These are phyloP conservation scores for Cynopterus sphinx DNA, from an alignment of 2,797 vertebrate genomes.

Conservation along the genomic window DNA sequence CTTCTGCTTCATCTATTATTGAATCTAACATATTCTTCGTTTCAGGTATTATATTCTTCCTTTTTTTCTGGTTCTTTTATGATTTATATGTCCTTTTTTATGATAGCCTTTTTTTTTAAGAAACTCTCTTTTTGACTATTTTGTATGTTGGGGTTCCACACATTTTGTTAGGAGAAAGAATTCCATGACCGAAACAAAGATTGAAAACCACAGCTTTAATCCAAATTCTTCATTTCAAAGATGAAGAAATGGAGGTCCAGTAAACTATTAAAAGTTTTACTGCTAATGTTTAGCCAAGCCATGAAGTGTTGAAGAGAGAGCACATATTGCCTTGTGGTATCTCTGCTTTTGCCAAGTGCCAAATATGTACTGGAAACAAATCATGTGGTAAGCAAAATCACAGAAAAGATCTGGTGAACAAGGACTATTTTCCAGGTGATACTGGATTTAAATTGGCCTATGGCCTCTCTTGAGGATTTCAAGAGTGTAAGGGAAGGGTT, in stretches of 20 bases:
- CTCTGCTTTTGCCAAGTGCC: neutral
- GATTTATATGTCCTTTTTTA: too few species aligned
- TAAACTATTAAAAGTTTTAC: neutral
- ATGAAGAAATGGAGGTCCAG: neutral
- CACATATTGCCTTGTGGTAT: neutral
- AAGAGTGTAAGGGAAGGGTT: neutral
- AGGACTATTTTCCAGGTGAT: neutral
- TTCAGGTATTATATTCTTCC: too few species aligned
- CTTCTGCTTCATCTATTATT: too few species aligned
- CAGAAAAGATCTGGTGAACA: neutral
- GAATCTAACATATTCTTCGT: too few species aligned
- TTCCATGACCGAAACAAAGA: constrained; percentile 2
- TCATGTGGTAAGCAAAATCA: neutral
- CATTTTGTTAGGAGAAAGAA: neutral
- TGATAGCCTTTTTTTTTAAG: neutral
- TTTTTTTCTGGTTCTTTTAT: too few species aligned
- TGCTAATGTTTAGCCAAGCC: neutral
- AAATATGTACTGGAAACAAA: neutral
- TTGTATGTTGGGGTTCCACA: neutral
- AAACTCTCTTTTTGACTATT: neutral
- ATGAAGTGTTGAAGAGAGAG: neutral
- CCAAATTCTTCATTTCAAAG: constrained; percentile 38
- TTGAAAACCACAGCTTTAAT: neutral
- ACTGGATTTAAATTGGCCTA: neutral
- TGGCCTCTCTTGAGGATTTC: neutral